These are phyloP conservation scores for Drosophila murphyi DNA, from an alignment of 1,140 invertebrate species.

Conservation along the genomic window DNA sequence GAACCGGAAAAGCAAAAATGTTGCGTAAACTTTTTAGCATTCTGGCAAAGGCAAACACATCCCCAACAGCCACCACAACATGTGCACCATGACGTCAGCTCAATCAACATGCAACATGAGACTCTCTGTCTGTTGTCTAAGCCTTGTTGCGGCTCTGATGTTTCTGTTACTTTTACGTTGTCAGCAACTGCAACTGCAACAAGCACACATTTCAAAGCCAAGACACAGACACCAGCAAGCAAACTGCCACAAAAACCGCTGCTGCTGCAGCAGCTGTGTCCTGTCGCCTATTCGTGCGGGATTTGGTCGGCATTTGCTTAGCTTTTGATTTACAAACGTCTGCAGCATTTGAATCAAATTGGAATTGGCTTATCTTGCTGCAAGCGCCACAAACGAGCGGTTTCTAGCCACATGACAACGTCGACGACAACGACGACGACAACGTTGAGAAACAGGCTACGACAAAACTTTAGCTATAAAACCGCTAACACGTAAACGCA, in stretches of 20 bases:
- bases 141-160: conserved; percentile 36
- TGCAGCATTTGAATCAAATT: conserved; percentile 75
- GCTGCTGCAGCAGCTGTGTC: conserved; percentile 5
- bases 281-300: conserved; percentile 3
- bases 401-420: conserved; percentile 34
- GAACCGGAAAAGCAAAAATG: conserved; percentile 13
- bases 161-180: conserved; percentile 14
- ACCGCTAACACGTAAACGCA: conserved; percentile 56
- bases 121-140: conserved; percentile 30
- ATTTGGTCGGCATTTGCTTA: conserved; percentile 55
- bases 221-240: conserved; percentile 35
- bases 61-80: not conserved
- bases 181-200: conserved; percentile 43
- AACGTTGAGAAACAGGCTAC: not conserved
- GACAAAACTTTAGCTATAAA: conserved; percentile 17
- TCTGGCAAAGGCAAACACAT: conserved; percentile 39
- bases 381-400: conserved; percentile 56
- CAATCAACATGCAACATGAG: conserved; percentile 71
- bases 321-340: conserved; percentile 71
- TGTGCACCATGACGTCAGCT: conserved; percentile 28
- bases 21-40: not conserved
- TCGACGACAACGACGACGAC: not conserved
- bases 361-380: conserved; percentile 81
- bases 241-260: conserved; percentile 49
- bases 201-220: conserved; percentile 71